phyloP scores from a whole-genome alignment of 92 coral and sea anemone genomes.

The Montipora capitata region DNA sequence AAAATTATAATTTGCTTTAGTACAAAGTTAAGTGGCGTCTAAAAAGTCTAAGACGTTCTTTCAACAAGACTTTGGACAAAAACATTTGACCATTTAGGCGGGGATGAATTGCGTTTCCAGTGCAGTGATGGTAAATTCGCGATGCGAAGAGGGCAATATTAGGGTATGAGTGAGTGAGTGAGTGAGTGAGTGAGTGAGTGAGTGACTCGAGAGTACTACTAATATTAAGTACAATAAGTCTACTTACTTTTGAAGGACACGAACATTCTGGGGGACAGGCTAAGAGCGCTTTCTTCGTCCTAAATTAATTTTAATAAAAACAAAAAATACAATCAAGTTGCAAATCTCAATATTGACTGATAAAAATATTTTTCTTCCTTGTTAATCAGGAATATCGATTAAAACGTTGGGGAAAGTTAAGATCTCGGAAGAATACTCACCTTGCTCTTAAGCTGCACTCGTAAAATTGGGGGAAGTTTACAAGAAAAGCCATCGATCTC shows the following conservation, averaged over 20 bases:
- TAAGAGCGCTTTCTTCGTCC: constrained; percentile 85
- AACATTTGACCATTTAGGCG: no score
- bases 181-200: no score
- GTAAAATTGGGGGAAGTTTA: constrained; percentile 80
- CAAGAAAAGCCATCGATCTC: constrained; percentile 72
- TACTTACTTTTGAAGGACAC: constrained; percentile 87
- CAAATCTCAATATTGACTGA: neutral
- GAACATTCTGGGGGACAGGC: constrained; percentile 94
- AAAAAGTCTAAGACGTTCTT: no score
- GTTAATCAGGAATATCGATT: neutral
- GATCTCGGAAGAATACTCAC: constrained; percentile 29
- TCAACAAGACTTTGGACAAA: no score
- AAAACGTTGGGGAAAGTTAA: neutral
- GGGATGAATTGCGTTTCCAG: no score
- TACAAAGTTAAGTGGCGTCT: no score
- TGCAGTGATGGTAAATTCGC: no score
- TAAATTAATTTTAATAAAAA: constrained; percentile 1
- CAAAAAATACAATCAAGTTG: neutral
- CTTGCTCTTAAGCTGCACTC: constrained; percentile 85
- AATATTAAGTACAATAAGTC: neutral
- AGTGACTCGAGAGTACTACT: no score
- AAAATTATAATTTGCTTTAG: no score
- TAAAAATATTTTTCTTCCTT: no score
- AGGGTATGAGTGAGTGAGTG: no score
- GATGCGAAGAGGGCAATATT: no score